Evolutionary conservation across 2,888 invertebrate species (phyloP).

Genomic region (Drosophila leonis): DNA sequence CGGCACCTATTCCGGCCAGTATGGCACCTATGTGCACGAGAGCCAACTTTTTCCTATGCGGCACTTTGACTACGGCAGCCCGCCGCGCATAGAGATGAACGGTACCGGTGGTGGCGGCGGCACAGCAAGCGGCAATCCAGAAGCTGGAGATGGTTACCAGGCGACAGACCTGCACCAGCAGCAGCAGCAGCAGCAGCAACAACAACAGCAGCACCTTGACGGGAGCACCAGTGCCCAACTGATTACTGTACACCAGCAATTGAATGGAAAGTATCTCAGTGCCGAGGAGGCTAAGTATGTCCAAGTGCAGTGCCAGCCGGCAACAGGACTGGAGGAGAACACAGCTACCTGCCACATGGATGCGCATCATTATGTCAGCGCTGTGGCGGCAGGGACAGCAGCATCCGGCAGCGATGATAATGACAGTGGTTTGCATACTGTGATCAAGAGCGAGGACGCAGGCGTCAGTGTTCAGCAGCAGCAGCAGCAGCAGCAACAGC

Average conservation of each 20-base stretch:
- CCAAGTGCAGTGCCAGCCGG: conserved; percentile 72
- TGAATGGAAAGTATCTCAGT: conserved; percentile 83
- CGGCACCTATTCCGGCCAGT: conserved; percentile 88
- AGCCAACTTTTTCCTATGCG: conserved; percentile 90
- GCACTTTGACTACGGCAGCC: conserved; percentile 85
- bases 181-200: conserved; percentile 58
- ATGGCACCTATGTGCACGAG: conserved; percentile 90
- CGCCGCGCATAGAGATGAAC: conserved; percentile 84
- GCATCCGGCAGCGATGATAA: conserved; percentile 73
- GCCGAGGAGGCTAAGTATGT: conserved; percentile 85
- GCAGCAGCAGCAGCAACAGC: conserved; percentile 66
- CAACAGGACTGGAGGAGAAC: conserved; percentile 77
- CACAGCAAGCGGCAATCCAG: conserved; percentile 85
- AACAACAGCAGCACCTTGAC: conserved; percentile 40
- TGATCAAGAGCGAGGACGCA: conserved; percentile 85
- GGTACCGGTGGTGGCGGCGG: conserved; percentile 71
- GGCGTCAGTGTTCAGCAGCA: conserved; percentile 56
- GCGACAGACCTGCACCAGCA: conserved; percentile 62
- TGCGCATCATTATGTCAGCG: conserved; percentile 62
- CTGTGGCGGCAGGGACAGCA: conserved; percentile 51
- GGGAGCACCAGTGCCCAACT: conserved; percentile 51
- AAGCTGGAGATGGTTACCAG: conserved; percentile 85
- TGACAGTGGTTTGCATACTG: conserved; percentile 81
- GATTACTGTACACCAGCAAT: conserved; percentile 74
- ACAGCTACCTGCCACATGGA: conserved; percentile 81